A percentile compares a stretch with the other conserved stretches of the same genome.
Conservation (phyloP, 2,113 vertebrate species). For the Lucifuga dentata region DNA sequence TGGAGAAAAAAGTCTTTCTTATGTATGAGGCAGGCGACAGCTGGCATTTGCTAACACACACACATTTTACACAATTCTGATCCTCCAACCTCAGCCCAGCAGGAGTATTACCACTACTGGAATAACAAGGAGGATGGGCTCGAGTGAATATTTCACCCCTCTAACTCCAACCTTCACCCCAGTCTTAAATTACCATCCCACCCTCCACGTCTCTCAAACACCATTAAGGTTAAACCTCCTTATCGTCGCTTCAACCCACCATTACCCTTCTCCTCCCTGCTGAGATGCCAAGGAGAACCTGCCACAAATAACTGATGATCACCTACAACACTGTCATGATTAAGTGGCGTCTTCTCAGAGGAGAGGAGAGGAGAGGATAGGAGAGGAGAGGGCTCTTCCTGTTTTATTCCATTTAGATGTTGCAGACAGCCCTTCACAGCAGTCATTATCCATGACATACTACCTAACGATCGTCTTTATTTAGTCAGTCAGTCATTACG, state of each 20-base stretch:
- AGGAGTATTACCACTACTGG: constrained; percentile 55
- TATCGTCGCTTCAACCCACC: constrained; percentile 60
- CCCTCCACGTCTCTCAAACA: constrained; percentile 31
- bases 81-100: constrained; percentile 58
- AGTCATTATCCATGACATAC: no score
- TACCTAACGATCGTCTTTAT: constrained; percentile 43
- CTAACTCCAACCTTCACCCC: constrained; percentile 58
- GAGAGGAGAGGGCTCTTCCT: not conserved
- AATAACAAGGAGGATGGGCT: constrained; percentile 35
- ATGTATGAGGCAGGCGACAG: constrained; percentile 52
- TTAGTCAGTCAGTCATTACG: constrained; percentile 37
- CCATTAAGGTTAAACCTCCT: constrained; percentile 58
- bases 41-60: constrained; percentile 50
- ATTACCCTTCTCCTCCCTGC: constrained; percentile 70
- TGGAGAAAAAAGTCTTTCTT: not conserved
- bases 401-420: constrained; percentile 9
- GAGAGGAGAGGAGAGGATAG: not conserved
- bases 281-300: constrained; percentile 66
- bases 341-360: constrained; percentile 20
- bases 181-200: constrained; percentile 65
- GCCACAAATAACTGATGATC: constrained; percentile 52
- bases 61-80: constrained; percentile 17
- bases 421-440: constrained; percentile 6
- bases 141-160: constrained; percentile 37
- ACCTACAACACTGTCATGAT: constrained; percentile 29